Evolutionary conservation across 2,797 vertebrate genomes (phyloP), one percentile per base, ranked within the genome.

Genomic region (Eidolon dupreanum): DNA sequence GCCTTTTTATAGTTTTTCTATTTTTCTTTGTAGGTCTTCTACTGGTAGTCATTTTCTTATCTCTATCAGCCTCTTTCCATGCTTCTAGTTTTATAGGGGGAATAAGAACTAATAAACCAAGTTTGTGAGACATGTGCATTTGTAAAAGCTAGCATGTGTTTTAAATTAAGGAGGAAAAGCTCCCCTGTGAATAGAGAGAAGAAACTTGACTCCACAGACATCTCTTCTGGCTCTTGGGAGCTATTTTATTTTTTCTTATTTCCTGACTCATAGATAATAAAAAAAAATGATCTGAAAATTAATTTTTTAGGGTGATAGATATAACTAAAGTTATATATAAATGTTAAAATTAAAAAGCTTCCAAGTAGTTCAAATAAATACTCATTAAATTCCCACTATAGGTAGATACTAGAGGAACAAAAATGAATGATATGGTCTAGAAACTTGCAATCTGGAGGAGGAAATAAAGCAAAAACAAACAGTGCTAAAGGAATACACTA

Each of bases 351-450:
- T 49, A 65, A 49, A 49, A 92, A 75, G 57, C 5, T 31, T 95
- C 86, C 65, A 85, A 73, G 75, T 66, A 93, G 78, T 79, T 92
- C 73, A 88, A 70, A 70, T 77, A 82, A 95, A 82, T 82, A 78
- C 12, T 65, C 22, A 20, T 63, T 93, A 63, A 17, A 26, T 17
- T 93, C 46, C 26, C 68, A 49, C 2, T 73, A 51, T 0, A n/a
- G 57, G 2, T 41, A 92, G 79, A 74, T 77, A 61, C 20, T 70
- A 2, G 53, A 12, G 86, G 20, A 75, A 43, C 3, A 74, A 79
- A 78, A 81, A 71, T n/a, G 79, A 93, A 75, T 49, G 38, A 75
- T 49, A 75, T 7, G 8, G 9, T 41, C 28, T n/a, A 46, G 41
- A 83, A n/a, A 7, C 11, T n/a, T 79, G 59, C 6, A 49, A 15